These are phyloP conservation scores for Hypotaenidia philippensis DNA, from an alignment of 2,797 vertebrate genomes.

Conservation along the genomic window DNA sequence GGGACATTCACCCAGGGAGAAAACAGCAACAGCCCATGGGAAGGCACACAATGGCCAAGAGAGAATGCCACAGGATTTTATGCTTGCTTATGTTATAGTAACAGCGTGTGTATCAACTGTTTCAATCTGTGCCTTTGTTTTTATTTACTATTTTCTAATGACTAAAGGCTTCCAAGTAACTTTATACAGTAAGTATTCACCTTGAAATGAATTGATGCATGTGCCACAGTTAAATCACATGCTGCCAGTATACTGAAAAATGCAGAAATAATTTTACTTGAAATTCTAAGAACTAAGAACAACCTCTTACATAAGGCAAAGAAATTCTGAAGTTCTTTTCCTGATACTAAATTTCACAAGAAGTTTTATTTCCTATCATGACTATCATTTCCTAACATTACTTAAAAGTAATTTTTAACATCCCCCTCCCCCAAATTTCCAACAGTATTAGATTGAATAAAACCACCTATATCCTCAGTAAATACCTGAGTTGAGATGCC, in stretches of 20 bases:
- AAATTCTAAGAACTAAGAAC: not conserved
- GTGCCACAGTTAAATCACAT: not conserved
- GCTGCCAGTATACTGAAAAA: not conserved
- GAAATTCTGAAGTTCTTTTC: not conserved
- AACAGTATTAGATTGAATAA: not conserved
- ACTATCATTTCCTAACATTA: not conserved
- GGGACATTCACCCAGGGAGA: not conserved
- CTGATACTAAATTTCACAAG: not conserved
- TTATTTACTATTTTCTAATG: not conserved
- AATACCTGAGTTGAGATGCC: not conserved
- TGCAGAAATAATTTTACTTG: not conserved
- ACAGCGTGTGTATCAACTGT: not conserved
- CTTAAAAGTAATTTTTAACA: not conserved
- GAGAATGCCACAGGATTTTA: not conserved
- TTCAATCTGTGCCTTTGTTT: not conserved
- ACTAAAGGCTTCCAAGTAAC: not conserved
- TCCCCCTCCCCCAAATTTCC: not conserved
- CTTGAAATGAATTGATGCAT: not conserved
- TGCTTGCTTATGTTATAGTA: not conserved
- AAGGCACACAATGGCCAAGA: not conserved
- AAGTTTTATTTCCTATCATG: not conserved
- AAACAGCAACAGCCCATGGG: rapidly evolving
- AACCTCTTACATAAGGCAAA: not conserved
- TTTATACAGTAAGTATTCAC: not conserved
- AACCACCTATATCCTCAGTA: not conserved